Conservation (phyloP, 2,797 vertebrate genomes). For the Sebastes miniatus region DNA sequence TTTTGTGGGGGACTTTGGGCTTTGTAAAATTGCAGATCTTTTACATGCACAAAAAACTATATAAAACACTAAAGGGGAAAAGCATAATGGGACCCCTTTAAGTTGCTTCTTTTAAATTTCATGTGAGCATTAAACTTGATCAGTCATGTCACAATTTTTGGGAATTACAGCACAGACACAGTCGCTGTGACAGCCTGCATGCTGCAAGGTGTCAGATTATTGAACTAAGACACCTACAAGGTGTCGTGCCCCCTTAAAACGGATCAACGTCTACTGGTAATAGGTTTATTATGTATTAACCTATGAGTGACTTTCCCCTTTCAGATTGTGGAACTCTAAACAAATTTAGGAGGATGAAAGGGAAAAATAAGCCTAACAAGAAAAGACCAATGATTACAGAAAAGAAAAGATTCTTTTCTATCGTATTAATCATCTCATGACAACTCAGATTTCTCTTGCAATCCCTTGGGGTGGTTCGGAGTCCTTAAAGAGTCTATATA, state of each 20-base stretch:
- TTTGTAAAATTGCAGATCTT: no score
- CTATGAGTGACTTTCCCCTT: not conserved
- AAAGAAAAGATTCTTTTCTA: not conserved
- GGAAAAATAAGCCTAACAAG: not conserved
- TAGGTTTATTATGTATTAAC: not conserved
- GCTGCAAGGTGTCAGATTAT: not conserved
- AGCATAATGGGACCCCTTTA: no score
- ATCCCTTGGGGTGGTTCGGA: not conserved
- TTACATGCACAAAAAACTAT: no score
- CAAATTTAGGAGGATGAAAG: not conserved
- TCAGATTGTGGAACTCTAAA: not conserved
- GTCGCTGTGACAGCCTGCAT: not conserved
- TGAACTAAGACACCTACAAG: not conserved
- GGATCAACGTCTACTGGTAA: not conserved
- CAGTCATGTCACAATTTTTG: not conserved
- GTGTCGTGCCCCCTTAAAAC: not conserved
- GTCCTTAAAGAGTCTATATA: not conserved
- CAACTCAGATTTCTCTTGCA: not conserved
- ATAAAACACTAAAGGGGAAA: no score
- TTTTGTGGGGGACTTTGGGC: no score
- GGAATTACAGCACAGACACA: not conserved
- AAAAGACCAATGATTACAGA: not conserved
- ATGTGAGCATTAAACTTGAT: not conserved
- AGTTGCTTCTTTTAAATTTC: not conserved
- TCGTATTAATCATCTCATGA: not conserved